phyloP scores from a whole-genome alignment of 2,113 vertebrate genomes.

The Ancistrus triradiatus region DNA sequence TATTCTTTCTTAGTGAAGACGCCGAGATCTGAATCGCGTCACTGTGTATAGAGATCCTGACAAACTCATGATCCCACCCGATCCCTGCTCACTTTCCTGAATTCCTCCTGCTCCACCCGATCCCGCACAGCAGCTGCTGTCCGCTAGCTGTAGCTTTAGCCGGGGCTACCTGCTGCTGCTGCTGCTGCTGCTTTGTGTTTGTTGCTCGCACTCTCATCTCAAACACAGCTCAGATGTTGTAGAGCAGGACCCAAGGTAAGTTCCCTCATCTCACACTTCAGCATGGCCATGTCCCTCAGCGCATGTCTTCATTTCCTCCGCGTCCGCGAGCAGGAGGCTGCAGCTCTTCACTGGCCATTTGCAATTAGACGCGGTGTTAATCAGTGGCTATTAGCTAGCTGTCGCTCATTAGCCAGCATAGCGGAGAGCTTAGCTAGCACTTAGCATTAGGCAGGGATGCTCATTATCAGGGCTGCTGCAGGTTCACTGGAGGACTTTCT shows the following conservation, averaged over 20 bases:
- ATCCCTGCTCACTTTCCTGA: conserved; percentile 44
- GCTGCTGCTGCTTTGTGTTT: conserved; percentile 67
- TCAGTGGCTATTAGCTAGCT: no score
- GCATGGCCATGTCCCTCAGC: no score
- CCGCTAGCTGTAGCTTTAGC: conserved; percentile 40
- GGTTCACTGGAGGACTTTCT: no score
- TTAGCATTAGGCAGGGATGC: no score
- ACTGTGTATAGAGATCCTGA: conserved; percentile 57
- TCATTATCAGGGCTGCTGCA: no score
- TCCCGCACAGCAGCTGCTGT: conserved; percentile 1
- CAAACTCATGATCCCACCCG: conserved; percentile 51
- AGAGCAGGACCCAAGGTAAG: conserved; percentile 75
- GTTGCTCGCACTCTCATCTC: conserved; percentile 69
- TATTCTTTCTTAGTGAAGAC: conserved; percentile 47
- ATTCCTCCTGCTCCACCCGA: not conserved
- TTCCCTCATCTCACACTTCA: not conserved
- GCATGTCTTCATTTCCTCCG: no score
- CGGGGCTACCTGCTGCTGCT: conserved; percentile 64
- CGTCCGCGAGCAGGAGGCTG: no score
- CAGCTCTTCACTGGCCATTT: no score
- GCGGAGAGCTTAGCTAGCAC: no score
- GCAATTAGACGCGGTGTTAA: no score
- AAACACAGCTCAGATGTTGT: conserved; percentile 80
- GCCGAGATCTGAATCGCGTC: conserved; percentile 60
- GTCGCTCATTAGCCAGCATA: no score